Evolutionary conservation across 2,888 invertebrate species (phyloP).

Genomic region (Aricia artaxerxes): DNA sequence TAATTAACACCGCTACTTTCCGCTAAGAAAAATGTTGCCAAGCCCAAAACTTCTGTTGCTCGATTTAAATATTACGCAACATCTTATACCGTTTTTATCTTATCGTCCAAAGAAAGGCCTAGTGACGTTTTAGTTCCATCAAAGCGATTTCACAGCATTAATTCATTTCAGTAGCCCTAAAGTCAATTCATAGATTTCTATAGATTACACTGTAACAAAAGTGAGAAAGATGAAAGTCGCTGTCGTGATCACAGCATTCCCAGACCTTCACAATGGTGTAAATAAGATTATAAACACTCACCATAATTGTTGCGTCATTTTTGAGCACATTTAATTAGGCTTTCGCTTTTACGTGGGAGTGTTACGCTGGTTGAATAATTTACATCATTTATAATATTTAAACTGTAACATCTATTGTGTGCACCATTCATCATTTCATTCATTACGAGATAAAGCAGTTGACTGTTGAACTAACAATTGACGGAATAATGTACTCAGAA

Average conservation of each 20-base stretch:
- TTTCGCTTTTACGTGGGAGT: constrained; percentile 45
- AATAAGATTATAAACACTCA: constrained; percentile 26
- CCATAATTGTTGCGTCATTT: constrained; percentile 32
- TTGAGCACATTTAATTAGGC: constrained; percentile 60
- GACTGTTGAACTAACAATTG: background rate
- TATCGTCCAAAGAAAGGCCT: background rate
- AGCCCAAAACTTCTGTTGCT: background rate
- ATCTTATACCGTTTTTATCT: background rate
- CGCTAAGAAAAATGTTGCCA: background rate
- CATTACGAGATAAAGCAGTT: background rate
- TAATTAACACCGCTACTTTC: background rate
- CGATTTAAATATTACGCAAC: background rate
- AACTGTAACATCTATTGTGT: constrained; percentile 21
- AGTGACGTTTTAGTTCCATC: background rate
- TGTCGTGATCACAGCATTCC: constrained; percentile 46
- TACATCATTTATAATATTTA: constrained; percentile 21
- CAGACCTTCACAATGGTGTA: constrained; percentile 51
- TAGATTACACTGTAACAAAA: constrained; percentile 52
- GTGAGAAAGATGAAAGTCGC: constrained; percentile 60
- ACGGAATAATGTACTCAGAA: too few species aligned
- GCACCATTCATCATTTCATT: constrained; percentile 10
- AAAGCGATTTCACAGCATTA: background rate
- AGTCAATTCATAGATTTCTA: constrained; percentile 28
- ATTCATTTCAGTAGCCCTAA: constrained; percentile 10
- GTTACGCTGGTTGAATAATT: constrained; percentile 30